Percentiles rank a stretch among this genome's conserved stretches.
phyloP scores from a whole-genome alignment of 2,888 invertebrate genomes.

The Idaea dimidiata region DNA sequence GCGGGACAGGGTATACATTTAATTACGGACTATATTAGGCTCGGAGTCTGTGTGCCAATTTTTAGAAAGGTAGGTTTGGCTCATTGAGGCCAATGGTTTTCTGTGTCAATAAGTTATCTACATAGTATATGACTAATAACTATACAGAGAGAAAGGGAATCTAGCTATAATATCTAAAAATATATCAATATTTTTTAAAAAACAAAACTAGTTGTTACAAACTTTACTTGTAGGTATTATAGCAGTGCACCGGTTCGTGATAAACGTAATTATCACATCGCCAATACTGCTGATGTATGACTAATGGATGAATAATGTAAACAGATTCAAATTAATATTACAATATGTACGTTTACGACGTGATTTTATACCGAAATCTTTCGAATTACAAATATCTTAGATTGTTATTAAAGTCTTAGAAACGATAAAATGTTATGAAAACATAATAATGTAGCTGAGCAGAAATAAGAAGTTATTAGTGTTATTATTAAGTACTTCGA shows the following conservation, averaged over 20 bases:
- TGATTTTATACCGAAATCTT: neutral
- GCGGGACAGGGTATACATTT: too few relatives aligned
- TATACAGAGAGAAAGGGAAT: too few relatives aligned
- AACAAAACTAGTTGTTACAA: neutral
- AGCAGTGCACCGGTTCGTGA: neutral
- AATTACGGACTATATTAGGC: too few relatives aligned
- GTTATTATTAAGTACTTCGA: neutral
- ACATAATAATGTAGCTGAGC: neutral
- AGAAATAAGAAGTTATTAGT: neutral
- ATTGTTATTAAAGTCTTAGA: neutral
- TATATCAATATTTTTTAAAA: neutral
- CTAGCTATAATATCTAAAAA: neutral
- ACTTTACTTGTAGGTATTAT: neutral
- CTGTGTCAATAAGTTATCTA: too few relatives aligned
- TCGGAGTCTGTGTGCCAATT: too few relatives aligned
- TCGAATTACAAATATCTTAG: neutral
- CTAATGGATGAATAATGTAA: slow-evolving; percentile 1
- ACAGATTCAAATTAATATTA: neutral
- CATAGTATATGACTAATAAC: too few relatives aligned
- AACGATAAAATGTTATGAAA: slow-evolving; percentile 2
- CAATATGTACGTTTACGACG: neutral
- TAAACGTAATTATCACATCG: neutral
- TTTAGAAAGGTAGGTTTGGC: too few relatives aligned
- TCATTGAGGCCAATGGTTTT: too few relatives aligned
- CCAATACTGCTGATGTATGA: neutral